A percentile compares a stretch with the other conserved stretches of the same genome.
These are phyloP conservation scores for Armadillidium nasatum DNA, from an alignment of 1,140 invertebrate genomes.

Conservation along the genomic window DNA sequence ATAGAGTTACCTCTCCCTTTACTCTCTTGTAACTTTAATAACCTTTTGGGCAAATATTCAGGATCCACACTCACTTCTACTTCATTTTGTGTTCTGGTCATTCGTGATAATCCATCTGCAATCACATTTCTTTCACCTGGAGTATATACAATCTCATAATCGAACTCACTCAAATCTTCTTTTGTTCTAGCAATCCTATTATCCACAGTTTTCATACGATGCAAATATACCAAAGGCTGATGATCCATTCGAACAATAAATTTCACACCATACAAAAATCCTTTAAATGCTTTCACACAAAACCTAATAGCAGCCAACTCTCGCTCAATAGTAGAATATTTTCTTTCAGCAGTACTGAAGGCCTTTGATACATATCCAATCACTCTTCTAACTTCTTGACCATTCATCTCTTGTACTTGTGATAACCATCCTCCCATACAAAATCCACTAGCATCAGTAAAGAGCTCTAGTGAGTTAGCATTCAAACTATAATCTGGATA, in stretches of 20 bases:
- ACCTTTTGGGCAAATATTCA: too few relatives aligned
- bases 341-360: conserved; percentile 10
- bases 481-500: neutral
- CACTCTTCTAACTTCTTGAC: too few relatives aligned
- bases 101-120: conserved; percentile 7
- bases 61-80: too few relatives aligned
- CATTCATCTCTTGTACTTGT: neutral
- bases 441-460: neutral
- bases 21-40: too few relatives aligned
- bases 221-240: conserved; percentile 13
- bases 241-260: conserved; percentile 11
- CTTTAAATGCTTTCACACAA: conserved; percentile 2
- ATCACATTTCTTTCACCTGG: conserved; percentile 10
- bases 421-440: neutral
- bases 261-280: conserved; percentile 13
- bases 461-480: neutral
- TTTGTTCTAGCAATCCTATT: neutral
- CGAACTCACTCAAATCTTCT: conserved; percentile 20
- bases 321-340: conserved; percentile 14
- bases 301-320: conserved; percentile 3
- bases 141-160: neutral
- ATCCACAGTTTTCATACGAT: neutral
- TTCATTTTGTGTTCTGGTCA: neutral
- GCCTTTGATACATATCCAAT: too few relatives aligned
- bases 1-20: conserved; percentile 5